These are phyloP conservation scores for Platichthys stellatus DNA, from an alignment of 2,113 vertebrate genomes.

Conservation along the genomic window DNA sequence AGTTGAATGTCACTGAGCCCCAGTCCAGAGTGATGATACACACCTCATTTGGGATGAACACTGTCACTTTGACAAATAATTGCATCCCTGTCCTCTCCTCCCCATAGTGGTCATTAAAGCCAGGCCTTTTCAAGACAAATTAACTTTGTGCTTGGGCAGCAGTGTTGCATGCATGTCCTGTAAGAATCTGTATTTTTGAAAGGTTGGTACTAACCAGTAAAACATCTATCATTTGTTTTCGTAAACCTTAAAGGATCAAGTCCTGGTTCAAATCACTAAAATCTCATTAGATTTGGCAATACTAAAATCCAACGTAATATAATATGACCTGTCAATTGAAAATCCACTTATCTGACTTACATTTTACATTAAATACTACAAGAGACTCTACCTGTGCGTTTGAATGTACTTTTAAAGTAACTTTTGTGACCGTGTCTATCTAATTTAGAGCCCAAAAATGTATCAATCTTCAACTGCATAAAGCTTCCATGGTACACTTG, in stretches of 20 bases:
- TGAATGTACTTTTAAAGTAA: no score
- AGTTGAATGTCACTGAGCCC: conserved; percentile 14
- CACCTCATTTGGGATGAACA: conserved; percentile 43
- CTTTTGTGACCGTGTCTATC: no score
- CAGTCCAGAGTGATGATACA: conserved; percentile 30
- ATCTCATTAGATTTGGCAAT: not conserved
- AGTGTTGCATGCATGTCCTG: not conserved
- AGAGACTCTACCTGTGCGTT: no score
- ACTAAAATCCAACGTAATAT: not conserved
- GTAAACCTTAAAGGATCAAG: no score
- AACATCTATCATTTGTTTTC: not conserved
- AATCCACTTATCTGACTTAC: not conserved
- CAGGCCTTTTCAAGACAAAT: not conserved
- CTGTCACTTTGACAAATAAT: conserved; percentile 36
- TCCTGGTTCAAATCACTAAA: no score
- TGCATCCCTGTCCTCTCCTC: not conserved
- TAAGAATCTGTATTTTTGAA: not conserved
- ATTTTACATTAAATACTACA: no score
- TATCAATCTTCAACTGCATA: no score
- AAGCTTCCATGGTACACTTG: no score
- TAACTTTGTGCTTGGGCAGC: no score
- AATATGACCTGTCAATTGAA: not conserved
- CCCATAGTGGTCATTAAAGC: not conserved
- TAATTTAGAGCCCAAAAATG: no score
- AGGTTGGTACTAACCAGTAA: not conserved